phyloP scores from a whole-genome alignment of 2,888 invertebrate species.

The Cantharis nigra region DNA sequence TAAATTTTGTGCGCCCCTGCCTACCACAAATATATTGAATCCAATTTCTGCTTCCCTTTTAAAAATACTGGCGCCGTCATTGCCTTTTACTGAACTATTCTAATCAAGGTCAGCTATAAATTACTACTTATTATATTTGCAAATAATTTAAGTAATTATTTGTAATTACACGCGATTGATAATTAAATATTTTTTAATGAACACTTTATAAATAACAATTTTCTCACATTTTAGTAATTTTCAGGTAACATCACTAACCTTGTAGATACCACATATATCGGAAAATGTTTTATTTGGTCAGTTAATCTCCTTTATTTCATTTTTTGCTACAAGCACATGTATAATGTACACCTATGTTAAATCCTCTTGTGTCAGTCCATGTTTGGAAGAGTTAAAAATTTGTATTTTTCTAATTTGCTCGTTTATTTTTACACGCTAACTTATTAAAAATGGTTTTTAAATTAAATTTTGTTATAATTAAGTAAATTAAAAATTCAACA shows the following conservation, averaged over 20 bases:
- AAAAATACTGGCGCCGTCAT: too few relatives aligned
- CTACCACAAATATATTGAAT: too few relatives aligned
- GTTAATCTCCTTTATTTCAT: not conserved
- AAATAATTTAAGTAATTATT: too few relatives aligned
- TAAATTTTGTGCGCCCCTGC: too few relatives aligned
- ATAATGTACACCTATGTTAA: not conserved
- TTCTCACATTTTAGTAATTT: not conserved
- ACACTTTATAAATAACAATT: too few relatives aligned
- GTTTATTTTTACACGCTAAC: not conserved
- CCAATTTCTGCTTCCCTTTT: too few relatives aligned
- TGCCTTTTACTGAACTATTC: too few relatives aligned
- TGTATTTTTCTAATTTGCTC: not conserved
- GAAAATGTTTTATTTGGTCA: not conserved
- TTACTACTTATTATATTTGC: too few relatives aligned
- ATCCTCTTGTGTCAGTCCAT: not conserved
- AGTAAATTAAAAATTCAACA: not conserved
- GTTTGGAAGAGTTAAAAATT: not conserved
- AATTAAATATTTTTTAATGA: too few relatives aligned
- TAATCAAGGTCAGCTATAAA: too few relatives aligned
- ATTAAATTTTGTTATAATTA: not conserved
- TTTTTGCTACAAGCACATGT: not conserved
- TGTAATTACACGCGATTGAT: too few relatives aligned
- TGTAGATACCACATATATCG: not conserved
- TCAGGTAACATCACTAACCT: not conserved
- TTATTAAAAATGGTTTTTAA: not conserved